Evolutionary conservation across 2,888 invertebrate genomes (phyloP).

Genomic region (Netelia melanura): DNA sequence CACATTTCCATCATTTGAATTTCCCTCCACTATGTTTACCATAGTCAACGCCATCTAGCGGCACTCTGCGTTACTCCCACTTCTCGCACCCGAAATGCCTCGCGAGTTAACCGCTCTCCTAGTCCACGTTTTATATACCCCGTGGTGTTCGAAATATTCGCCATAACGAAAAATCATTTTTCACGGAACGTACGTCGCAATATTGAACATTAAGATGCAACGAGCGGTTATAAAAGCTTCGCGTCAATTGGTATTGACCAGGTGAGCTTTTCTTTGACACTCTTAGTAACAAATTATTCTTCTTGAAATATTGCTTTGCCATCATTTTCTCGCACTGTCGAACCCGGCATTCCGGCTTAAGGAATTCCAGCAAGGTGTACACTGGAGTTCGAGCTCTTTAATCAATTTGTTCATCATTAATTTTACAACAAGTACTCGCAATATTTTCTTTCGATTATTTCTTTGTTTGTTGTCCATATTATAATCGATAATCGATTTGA

Average conservation of each 20-base stretch:
- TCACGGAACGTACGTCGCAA: constrained; percentile 42
- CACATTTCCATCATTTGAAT: constrained; percentile 24
- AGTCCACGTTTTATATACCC: neutral
- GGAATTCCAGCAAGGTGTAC: constrained; percentile 10
- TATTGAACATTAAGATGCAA: constrained; percentile 76
- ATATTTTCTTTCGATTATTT: neutral
- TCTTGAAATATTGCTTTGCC: neutral
- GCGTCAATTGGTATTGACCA: constrained; percentile 79
- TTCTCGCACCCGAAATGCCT: too few relatives aligned
- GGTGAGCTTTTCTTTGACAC: constrained; percentile 72
- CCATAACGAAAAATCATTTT: constrained; percentile 58
- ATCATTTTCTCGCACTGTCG: neutral
- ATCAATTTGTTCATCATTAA: neutral
- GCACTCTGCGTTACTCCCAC: neutral
- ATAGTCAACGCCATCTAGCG: neutral
- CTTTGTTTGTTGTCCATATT: neutral
- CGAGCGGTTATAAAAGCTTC: constrained; percentile 75
- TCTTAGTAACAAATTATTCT: neutral
- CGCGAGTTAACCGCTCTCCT: neutral
- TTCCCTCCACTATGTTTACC: neutral
- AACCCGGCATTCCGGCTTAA: constrained; percentile 29
- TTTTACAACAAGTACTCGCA: neutral
- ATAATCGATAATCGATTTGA: neutral
- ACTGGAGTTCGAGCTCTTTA: neutral
- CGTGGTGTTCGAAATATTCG: constrained; percentile 47